A percentile compares a stretch with the other conserved stretches of the same genome.
These are phyloP conservation scores for Anguilla japonica DNA, from an alignment of 2,113 vertebrate genomes.

Conservation along the genomic window DNA sequence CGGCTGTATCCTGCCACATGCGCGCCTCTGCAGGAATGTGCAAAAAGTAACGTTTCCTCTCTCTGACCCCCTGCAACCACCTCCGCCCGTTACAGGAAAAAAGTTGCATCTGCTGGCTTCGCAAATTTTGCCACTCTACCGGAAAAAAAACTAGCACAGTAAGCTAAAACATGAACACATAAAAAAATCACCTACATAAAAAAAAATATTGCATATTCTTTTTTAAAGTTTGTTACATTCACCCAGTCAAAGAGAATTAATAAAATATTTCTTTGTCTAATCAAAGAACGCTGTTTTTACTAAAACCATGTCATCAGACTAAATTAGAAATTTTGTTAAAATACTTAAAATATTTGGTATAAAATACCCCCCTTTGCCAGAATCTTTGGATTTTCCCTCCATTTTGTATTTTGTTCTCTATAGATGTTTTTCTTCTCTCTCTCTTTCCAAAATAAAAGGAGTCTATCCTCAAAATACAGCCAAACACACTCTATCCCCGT, in stretches of 20 bases:
- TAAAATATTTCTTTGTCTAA: neutral
- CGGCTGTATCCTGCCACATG: constrained; percentile 38
- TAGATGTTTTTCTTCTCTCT: neutral
- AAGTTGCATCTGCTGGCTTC: neutral
- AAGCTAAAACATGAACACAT: neutral
- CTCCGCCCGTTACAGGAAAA: neutral
- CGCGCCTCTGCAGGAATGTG: constrained; percentile 9
- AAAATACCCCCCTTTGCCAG: neutral
- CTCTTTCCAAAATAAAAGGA: neutral
- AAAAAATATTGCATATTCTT: neutral
- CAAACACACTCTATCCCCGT: neutral
- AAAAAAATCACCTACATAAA: neutral
- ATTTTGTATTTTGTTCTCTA: neutral
- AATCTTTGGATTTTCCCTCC: neutral
- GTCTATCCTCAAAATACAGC: neutral
- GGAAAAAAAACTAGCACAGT: neutral
- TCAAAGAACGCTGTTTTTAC: neutral
- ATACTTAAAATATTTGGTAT: too few species aligned
- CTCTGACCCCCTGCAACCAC: neutral
- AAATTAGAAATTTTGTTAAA: too few species aligned
- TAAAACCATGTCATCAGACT: neutral
- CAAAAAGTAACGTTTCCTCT: neutral
- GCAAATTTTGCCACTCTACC: neutral
- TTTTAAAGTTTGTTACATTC: neutral
- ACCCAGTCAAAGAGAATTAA: neutral